These are phyloP conservation scores for fruit fly (Drosophila melanogaster) DNA, from an alignment of 1,140 invertebrate species.

Conservation along the genomic window DNA sequence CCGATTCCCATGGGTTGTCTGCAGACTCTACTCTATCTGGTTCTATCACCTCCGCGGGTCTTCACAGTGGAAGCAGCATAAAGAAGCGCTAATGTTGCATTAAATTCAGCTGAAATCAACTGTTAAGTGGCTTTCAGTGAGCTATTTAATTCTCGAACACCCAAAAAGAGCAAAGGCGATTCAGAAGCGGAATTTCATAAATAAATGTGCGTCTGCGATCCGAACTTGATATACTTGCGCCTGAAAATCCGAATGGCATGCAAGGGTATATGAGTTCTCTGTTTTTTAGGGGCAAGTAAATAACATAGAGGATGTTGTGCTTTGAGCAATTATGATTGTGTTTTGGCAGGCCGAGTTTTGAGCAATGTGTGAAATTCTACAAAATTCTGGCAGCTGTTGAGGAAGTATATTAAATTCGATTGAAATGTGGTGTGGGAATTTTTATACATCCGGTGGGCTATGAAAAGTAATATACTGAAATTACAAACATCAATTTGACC, in stretches of 20 bases:
- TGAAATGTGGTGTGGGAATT: slow-evolving; percentile 1
- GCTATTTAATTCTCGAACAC: slow-evolving; percentile 76
- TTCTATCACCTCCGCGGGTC: slow-evolving; percentile 57
- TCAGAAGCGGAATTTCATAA: slow-evolving; percentile 72
- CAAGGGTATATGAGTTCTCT: neutral
- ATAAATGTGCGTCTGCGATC: slow-evolving; percentile 54
- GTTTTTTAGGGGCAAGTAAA: slow-evolving; percentile 39
- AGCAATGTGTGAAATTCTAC: slow-evolving; percentile 32
- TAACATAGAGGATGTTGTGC: slow-evolving; percentile 33
- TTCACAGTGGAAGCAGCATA: slow-evolving; percentile 40
- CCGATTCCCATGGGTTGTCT: slow-evolving; percentile 12
- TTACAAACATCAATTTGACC: neutral
- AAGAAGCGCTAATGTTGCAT: slow-evolving; percentile 81
- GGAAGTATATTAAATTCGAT: slow-evolving; percentile 33
- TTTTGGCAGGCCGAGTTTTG: slow-evolving; percentile 32
- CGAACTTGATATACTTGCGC: slow-evolving; percentile 43
- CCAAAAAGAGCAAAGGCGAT: slow-evolving; percentile 47
- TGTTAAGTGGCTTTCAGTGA: slow-evolving; percentile 81
- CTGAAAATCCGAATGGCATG: slow-evolving; percentile 14
- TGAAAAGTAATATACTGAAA: neutral
- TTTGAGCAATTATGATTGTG: slow-evolving; percentile 36
- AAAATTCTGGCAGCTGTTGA: slow-evolving; percentile 9
- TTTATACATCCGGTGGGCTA: slow-evolving; percentile 6
- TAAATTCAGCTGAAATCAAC: slow-evolving; percentile 83
- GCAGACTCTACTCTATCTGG: slow-evolving; percentile 6